Evolutionary conservation across 2,888 invertebrate species (phyloP), one percentile per base, ranked within the genome.

Genomic region (Drosophila putrida): DNA sequence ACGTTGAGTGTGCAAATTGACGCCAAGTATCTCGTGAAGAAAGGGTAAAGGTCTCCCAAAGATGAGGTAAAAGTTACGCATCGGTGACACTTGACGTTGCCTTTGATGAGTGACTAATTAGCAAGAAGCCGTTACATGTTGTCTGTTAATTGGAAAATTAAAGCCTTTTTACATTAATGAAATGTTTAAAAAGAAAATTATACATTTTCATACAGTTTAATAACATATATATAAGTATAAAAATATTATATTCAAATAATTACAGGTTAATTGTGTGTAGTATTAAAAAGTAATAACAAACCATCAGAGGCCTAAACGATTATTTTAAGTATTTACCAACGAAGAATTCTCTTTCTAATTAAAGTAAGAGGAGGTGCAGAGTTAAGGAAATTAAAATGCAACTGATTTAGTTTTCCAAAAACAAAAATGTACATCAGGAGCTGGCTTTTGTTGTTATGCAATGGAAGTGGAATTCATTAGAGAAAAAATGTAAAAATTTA

Each of bases 101-200:
- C 76, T 84, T 82, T 84, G 88, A 84, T 70, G 73, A 55, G 47
- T 58, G 54, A 49, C 83, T 82, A 88, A 88, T 82, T 88, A 88
- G 73, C 59, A 55, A 9, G 58, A 77, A 67, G 68, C 47, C 44
- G 50, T 63, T 53, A 49, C 64, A 87, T 81, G 87, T 72, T 76
- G 80, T 64, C 68, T 85, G 66, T 66, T 82, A 85, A 82, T 76
- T 85, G 64, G 63, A 66, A 57, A 47, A 53, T 50, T 10, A 20
- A 31, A 31, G 31, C 9, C 5, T 3, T 47, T 33, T n/a, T 4
- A 4, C 28, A 36, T 20, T 3, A 2, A 20, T 20, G 3, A 20
- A 20, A 20, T 20, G 20, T 20, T 20, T 20, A 20, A 20, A 20
- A 20, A 20, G 20, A 20, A 20, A 20, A 20, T 20, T 20, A 20